These are phyloP conservation scores for Apamea monoglypha DNA, from an alignment of 2,888 invertebrate genomes.

Conservation along the genomic window DNA sequence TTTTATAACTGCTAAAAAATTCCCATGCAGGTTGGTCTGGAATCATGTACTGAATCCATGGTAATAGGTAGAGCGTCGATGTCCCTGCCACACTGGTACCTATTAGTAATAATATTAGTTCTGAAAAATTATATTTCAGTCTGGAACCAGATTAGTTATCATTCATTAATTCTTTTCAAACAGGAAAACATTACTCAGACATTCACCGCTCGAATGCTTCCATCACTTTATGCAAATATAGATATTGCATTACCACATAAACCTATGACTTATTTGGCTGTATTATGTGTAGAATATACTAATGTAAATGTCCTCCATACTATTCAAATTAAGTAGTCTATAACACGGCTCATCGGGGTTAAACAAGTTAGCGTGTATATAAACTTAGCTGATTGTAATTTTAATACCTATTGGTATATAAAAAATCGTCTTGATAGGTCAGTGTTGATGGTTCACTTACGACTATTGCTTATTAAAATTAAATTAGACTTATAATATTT, in stretches of 20 bases:
- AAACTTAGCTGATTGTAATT: not conserved
- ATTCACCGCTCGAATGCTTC: slow-evolving; percentile 26
- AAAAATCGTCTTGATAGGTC: not conserved
- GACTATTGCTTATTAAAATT: slow-evolving; percentile 2
- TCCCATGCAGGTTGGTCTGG: not conserved
- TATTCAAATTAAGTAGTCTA: slow-evolving; percentile 56
- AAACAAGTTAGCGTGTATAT: slow-evolving; percentile 18
- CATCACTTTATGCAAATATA: slow-evolving; percentile 33
- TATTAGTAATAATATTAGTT: not conserved
- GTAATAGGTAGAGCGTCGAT: no score
- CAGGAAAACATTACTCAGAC: slow-evolving; percentile 19
- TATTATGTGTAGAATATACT: slow-evolving; percentile 18
- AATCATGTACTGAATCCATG: not conserved
- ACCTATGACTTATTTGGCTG: slow-evolving; percentile 40
- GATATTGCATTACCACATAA: slow-evolving; percentile 36
- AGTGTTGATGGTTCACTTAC: slow-evolving; percentile 11
- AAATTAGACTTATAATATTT: slow-evolving; percentile 10
- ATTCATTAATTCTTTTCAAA: slow-evolving; percentile 25
- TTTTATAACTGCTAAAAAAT: not conserved
- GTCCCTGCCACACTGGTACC: no score
- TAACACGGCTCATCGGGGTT: slow-evolving; percentile 14
- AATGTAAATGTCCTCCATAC: slow-evolving; percentile 43
- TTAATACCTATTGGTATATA: not conserved
- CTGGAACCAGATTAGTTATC: not conserved
- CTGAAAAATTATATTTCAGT: not conserved